Percentiles rank a stretch among this genome's conserved stretches.
phyloP scores from a whole-genome alignment of 1,140 invertebrate species.

The Bombus consobrinus region DNA sequence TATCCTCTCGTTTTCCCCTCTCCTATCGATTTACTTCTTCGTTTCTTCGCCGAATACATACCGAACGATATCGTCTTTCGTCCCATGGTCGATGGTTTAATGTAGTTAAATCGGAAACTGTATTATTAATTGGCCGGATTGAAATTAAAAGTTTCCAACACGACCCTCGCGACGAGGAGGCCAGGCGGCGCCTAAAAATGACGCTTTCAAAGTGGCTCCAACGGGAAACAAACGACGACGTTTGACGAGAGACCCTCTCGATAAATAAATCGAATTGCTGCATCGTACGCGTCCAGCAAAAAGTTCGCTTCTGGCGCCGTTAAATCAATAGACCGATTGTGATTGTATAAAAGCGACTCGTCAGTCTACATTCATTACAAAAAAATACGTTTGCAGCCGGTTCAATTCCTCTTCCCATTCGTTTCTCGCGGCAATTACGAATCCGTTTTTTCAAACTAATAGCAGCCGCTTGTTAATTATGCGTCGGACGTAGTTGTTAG shows the following conservation, averaged over 20 bases:
- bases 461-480: conserved; percentile 2
- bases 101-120: conserved; percentile 38
- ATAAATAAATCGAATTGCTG: conserved; percentile 67
- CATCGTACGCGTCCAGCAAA: conserved; percentile 38
- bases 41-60: neutral
- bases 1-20: neutral
- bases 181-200: neutral
- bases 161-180: neutral
- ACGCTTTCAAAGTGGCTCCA: neutral
- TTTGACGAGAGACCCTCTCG: conserved; percentile 61
- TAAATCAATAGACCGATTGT: conserved; percentile 62
- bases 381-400: neutral
- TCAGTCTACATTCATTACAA: conserved; percentile 39
- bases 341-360: conserved; percentile 53
- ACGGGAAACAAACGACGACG: conserved; percentile 51
- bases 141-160: conserved; percentile 41
- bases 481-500: neutral
- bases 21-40: neutral
- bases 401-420: conserved; percentile 1
- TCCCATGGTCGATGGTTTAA: conserved; percentile 11
- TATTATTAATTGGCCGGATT: conserved; percentile 54
- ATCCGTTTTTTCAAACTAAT: conserved; percentile 8
- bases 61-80: neutral
- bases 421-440: conserved; percentile 29
- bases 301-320: conserved; percentile 47